Evolutionary conservation across 2,113 vertebrate genomes (phyloP), one percentile per base, ranked within the genome.

Genomic region (Psammodynastes pulverulentus): DNA sequence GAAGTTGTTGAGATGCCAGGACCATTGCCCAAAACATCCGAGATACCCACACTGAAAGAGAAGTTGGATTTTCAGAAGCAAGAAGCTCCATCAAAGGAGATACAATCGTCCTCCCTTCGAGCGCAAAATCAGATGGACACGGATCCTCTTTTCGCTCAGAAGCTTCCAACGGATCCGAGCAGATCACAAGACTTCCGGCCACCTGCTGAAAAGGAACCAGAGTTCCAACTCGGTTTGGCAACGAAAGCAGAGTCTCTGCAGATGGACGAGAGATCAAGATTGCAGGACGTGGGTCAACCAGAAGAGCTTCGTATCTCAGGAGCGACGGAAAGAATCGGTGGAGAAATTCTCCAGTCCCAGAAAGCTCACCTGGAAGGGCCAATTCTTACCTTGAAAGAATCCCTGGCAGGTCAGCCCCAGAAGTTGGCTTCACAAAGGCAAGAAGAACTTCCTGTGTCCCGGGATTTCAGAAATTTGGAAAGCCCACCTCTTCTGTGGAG

Each of bases 401-500:
- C 62, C 3, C 43, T 10, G 8, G 19, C 4, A 48, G 9, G 7
- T 58, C 79, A 86, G 23, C 2, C 54, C 39, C 34, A 52, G n/a
- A 49, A 24, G 52, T 8, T 24, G 5, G 4, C 2, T 88, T 43
- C 62, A 53, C 5, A 79, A 54, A 88, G 26, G 17, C 34, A 92
- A 21, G 13, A 5, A 51, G 87, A 10, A 10, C 21, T 67, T 10
- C 46, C 56, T 21, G 49, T 51, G 3, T 29, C 56, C 13, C 45
- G 58, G 43, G 53, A 89, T 17, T 4, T 34, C 52, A 39, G 29
- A 49, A 39, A n/a, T 24, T 8, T 15, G 17, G 87, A 89, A 85
- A 58, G 52, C 4, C 72, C 91, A 12, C 72, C 87, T 85, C 72
- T 92, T 85, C 79, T 92, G 45, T 92, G 91, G 91, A 85, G 51